Evolutionary conservation across 2,888 invertebrate genomes (phyloP), one percentile per base, ranked within the genome.

Genomic region (Rhyacophila evoluta): DNA sequence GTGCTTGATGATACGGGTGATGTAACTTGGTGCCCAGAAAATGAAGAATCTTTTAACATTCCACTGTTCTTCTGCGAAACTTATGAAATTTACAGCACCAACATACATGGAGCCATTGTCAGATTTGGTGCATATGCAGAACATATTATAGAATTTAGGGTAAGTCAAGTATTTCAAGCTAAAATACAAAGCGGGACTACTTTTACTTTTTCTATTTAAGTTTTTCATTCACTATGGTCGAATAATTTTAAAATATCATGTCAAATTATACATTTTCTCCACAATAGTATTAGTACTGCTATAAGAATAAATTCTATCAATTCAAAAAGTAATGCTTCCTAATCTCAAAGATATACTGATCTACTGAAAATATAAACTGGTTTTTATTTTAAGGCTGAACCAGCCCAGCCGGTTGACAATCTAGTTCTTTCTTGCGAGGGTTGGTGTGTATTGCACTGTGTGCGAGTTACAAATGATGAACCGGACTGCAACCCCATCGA

Each of bases 61-160:
- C 92, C 93, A 33, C 87, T 93, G 83, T 93, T 93, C 85, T 91
- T 89, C 84, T 93, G 93, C 87, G 93, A 93, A 85, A 93, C 92
- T n/a, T 93, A 92, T 85, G 93, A 93, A 87, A 87, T 91, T 74
- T 86, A 86, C 81, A 85, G 83, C 74, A 85, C 85, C 25, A 77
- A 72, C 41, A 83, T 85, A 41, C 83, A 86, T 11, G 85, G 86
- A 15, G 86, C 89, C 8, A 86, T 89, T 81, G 85, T 92, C 33
- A 86, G 91, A 79, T 92, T 93, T 86, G 92, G 92, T 33, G 91
- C 92, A 39, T 92, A 91, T 85, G 91, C 90, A 37, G 93, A 93
- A 5, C 91, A 93, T 85, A 90, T 92, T 82, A 91, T 93, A 83
- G 93, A 93, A 85, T 93, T 93, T 85, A 87, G 86, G 83, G 90